These are phyloP conservation scores for Phalacrocorax brasilianus DNA, from an alignment of 2,113 vertebrate genomes.

Conservation along the genomic window DNA sequence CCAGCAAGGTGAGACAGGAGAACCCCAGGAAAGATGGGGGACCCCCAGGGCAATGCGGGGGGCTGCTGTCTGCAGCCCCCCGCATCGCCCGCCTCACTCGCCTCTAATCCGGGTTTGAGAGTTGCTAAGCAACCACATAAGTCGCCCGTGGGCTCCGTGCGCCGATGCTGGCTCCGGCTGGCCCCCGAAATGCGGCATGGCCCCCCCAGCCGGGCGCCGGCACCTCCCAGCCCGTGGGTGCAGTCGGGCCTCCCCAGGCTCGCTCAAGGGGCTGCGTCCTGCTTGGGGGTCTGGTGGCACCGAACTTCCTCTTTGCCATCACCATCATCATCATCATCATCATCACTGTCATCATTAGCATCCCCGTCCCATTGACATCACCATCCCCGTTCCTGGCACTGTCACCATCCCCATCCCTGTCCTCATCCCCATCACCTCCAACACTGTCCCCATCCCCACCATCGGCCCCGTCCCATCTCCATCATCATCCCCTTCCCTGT, in stretches of 20 bases:
- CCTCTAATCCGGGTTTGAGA: conserved; percentile 40
- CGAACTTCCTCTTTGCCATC: background rate
- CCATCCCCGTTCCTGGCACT: background rate
- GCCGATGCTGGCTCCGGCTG: background rate
- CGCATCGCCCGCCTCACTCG: background rate
- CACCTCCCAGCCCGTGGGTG: fast-evolving
- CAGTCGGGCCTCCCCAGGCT: fast-evolving
- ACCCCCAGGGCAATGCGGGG: background rate
- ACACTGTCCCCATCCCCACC: background rate
- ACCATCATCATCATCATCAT: background rate
- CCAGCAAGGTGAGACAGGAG: background rate
- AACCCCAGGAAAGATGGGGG: background rate
- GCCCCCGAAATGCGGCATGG: background rate
- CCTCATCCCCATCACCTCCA: background rate
- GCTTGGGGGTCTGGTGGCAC: background rate
- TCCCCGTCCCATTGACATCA: background rate
- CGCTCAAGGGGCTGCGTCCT: background rate
- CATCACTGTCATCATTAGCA: background rate
- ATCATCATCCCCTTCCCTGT: background rate
- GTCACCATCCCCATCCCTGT: background rate
- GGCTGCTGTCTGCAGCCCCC: background rate
- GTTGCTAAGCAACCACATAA: conserved; percentile 50
- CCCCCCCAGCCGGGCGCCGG: background rate
- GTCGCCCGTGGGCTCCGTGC: background rate
- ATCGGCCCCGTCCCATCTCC: background rate